Percentiles rank a stretch among this genome's conserved stretches.
Evolutionary conservation across 2,113 vertebrate species (phyloP).

Genomic region (Platichthys flesus): DNA sequence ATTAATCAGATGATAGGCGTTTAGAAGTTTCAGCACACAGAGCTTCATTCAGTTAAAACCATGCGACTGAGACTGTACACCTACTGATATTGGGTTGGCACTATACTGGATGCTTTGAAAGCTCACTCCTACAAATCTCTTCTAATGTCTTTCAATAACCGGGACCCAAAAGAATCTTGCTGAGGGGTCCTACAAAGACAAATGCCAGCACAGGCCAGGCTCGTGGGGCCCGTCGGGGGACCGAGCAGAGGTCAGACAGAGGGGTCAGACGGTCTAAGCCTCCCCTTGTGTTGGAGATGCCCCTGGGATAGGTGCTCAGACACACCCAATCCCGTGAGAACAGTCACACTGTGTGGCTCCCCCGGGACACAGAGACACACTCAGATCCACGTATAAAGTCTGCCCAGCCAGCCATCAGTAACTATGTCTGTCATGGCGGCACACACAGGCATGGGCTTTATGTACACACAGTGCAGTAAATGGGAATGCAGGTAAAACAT

Average conservation of each 20-base stretch:
- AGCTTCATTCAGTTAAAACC: neutral
- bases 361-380: slow-evolving; percentile 39
- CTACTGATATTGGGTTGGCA: slow-evolving; percentile 9
- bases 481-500: slow-evolving; percentile 1
- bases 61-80: slow-evolving; percentile 18
- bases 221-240: slow-evolving; percentile 37
- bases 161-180: slow-evolving; percentile 62
- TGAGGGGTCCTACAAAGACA: slow-evolving; percentile 22
- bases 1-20: neutral
- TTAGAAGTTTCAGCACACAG: neutral
- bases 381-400: slow-evolving; percentile 19
- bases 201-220: slow-evolving; percentile 26
- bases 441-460: neutral
- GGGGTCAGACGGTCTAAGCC: slow-evolving; percentile 70
- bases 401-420: slow-evolving; percentile 50
- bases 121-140: slow-evolving; percentile 1
- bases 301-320: slow-evolving; percentile 56
- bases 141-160: slow-evolving; percentile 11
- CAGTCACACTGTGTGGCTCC: slow-evolving; percentile 34
- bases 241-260: slow-evolving; percentile 53
- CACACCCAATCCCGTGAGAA: slow-evolving; percentile 71
- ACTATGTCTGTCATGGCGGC: slow-evolving; percentile 26
- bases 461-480: neutral
- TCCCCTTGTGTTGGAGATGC: slow-evolving; percentile 44
- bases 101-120: slow-evolving; percentile 19